phyloP scores from a whole-genome alignment of 2,797 vertebrate genomes.

The Gallinago stenura region DNA sequence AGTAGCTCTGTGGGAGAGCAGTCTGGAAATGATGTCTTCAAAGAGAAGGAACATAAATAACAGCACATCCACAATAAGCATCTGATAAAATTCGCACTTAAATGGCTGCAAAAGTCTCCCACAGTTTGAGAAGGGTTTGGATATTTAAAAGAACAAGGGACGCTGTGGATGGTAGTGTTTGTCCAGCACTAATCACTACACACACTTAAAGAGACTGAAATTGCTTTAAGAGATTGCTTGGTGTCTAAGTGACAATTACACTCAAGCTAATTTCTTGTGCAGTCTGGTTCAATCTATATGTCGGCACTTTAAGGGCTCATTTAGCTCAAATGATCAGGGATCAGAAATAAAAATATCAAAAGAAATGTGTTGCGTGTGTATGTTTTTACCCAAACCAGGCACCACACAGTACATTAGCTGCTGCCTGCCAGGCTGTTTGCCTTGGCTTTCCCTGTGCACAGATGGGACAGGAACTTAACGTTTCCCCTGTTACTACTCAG shows the following conservation, averaged over 20 bases:
- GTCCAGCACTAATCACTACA: background rate
- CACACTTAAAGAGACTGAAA: constrained; percentile 7
- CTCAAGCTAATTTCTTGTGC: constrained; percentile 1
- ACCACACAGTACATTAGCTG: constrained; percentile 24
- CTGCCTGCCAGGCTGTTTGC: constrained; percentile 57
- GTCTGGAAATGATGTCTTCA: background rate
- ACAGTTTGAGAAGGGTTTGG: background rate
- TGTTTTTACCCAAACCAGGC: constrained; percentile 42
- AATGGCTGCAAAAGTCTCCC: background rate
- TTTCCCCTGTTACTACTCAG: constrained; percentile 47
- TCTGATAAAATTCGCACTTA: background rate
- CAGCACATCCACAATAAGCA: background rate
- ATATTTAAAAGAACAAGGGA: background rate
- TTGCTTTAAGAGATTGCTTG: background rate
- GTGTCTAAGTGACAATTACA: constrained; percentile 8
- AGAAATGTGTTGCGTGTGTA: constrained; percentile 9
- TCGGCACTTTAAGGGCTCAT: constrained; percentile 8
- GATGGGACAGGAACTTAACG: constrained; percentile 54
- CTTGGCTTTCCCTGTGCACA: constrained; percentile 59
- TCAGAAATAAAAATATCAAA: constrained; percentile 45
- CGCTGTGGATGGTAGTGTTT: background rate
- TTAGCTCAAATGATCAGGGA: background rate
- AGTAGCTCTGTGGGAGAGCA: background rate
- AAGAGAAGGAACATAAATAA: background rate
- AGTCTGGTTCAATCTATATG: background rate